Evolutionary conservation across 2,888 invertebrate species (phyloP), one percentile per base, ranked within the genome.

Genomic region (Chouioia cunea): DNA sequence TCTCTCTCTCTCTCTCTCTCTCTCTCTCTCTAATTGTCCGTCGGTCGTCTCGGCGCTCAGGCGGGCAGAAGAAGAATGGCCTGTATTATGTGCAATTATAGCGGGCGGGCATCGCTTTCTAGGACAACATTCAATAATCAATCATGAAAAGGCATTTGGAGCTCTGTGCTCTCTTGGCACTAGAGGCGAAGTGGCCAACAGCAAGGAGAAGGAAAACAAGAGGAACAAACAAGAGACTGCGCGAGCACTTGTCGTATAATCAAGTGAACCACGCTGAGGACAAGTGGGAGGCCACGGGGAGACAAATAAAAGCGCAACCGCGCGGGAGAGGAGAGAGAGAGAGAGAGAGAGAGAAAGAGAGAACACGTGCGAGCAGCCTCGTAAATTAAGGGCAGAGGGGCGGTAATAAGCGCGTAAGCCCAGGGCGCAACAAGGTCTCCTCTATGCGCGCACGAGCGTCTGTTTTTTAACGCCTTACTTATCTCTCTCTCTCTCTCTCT

Each of bases 91-190:
- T 48, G 18, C 65, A 65, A 65, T 65, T 57, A 65, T 65, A 57
- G 48, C 36, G 36, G 57, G 20, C 47, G 20, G 27, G 50, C 48
- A 62, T 50, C 36, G 14, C 27, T 47, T 27, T 59, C 59, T 18
- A 60, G 47, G 47, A 22, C 65, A 65, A 48, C 65, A 56, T 65
- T 65, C 65, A 65, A 65, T 65, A 56, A 65, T 65, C 65, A 65
- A 65, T 65, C 56, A 47, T 54, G 56, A 48, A 65, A 27, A n/a
- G 23, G 23, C 14, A n/a, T 46, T n/a, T n/a, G n/a, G n/a, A n/a
- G n/a, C n/a, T n/a, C n/a, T n/a, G n/a, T n/a, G n/a, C n/a, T n/a
- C n/a, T n/a, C n/a, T n/a, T n/a, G n/a, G n/a, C n/a, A n/a, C n/a
- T n/a, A n/a, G n/a, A n/a, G 14, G 46, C 8, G n/a, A 27, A 27